Conservation (phyloP, 1,140 invertebrate genomes). For the Papilio polytes region DNA sequence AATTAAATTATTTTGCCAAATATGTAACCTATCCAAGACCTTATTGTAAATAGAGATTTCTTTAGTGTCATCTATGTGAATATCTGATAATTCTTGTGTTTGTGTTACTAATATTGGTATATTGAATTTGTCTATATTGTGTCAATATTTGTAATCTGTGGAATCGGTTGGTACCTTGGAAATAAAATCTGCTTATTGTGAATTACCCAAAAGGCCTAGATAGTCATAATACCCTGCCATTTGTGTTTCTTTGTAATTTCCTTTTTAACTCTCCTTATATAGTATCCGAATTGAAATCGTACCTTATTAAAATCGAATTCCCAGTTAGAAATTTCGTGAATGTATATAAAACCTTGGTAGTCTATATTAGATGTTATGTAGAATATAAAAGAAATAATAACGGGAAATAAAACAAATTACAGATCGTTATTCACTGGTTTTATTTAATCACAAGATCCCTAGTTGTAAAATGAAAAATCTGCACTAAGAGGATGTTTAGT, state of each 20-base stretch:
- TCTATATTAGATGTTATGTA: slow-evolving; percentile 81
- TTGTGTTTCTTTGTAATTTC: slow-evolving; percentile 5
- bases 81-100: slow-evolving; percentile 64
- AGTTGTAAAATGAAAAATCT: not conserved
- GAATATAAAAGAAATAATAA: slow-evolving; percentile 75
- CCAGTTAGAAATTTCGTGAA: slow-evolving; percentile 77
- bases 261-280: slow-evolving; percentile 3
- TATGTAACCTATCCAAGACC: slow-evolving; percentile 63
- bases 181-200: slow-evolving; percentile 6
- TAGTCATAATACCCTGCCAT: not conserved
- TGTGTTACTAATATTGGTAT: slow-evolving; percentile 51
- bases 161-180: slow-evolving; percentile 26
- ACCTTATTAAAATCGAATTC: slow-evolving; percentile 51
- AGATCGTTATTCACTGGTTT: slow-evolving; percentile 59
- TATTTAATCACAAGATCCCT: slow-evolving; percentile 40
- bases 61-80: slow-evolving; percentile 59
- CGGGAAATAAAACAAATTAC: slow-evolving; percentile 74
- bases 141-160: slow-evolving; percentile 29
- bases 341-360: slow-evolving; percentile 80
- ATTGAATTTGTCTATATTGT: slow-evolving; percentile 50
- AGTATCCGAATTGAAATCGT: slow-evolving; percentile 41
- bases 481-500: not conserved
- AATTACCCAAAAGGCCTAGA: not conserved
- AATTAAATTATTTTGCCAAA: slow-evolving; percentile 81
- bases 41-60: slow-evolving; percentile 73